Percentiles rank a stretch among this genome's conserved stretches.
Evolutionary conservation across 2,797 vertebrate species (phyloP).

Genomic region (Sebastes iracundus): DNA sequence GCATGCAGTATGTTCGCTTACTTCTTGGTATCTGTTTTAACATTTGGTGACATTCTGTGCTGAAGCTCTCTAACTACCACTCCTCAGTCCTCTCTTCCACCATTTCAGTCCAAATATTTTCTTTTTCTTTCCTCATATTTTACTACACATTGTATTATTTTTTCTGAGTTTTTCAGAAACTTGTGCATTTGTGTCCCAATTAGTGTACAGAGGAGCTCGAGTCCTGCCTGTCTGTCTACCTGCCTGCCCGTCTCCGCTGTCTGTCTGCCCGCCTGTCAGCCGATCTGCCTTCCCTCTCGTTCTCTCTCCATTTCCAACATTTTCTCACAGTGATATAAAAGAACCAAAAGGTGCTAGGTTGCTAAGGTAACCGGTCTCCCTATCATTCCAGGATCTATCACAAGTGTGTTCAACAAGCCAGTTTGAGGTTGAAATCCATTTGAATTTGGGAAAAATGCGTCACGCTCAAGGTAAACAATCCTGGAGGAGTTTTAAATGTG

Average conservation of each 20-base stretch:
- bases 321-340: conserved; percentile 55
- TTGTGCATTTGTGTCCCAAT: conserved; percentile 39
- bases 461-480: conserved; percentile 8
- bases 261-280: conserved; percentile 31
- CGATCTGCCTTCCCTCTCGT: background rate
- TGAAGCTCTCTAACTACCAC: background rate
- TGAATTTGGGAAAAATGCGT: conserved; percentile 9
- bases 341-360: conserved; percentile 62
- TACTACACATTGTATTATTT: conserved; percentile 12
- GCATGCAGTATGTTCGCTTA: background rate
- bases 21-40: background rate
- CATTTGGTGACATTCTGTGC: background rate
- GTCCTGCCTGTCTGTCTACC: background rate
- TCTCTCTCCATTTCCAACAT: conserved; percentile 44
- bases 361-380: conserved; percentile 72
- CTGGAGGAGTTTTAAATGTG: background rate
- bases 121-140: conserved; percentile 13
- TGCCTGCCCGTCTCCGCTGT: conserved; percentile 20
- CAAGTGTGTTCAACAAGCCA: conserved; percentile 42
- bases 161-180: conserved; percentile 4
- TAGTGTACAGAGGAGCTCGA: conserved; percentile 38
- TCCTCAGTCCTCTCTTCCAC: background rate
- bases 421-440: conserved; percentile 45
- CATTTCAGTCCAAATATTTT: background rate
- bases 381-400: conserved; percentile 47